Percentiles rank a stretch among this genome's conserved stretches.
Evolutionary conservation across 1,140 invertebrate genomes (phyloP).

Genomic region (Xylocopa sonorina): DNA sequence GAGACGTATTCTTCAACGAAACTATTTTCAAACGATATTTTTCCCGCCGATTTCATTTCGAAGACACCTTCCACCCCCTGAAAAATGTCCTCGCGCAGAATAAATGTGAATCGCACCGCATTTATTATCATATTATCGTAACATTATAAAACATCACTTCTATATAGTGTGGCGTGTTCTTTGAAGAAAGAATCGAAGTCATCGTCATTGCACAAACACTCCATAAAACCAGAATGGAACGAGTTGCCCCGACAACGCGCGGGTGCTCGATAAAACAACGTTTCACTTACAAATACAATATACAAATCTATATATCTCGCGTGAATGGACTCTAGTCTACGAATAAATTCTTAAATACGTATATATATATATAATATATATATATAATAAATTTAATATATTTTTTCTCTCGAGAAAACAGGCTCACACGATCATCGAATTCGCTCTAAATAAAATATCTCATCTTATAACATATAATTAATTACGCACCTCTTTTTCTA

Average conservation of each 20-base stretch:
- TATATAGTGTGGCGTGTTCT: not conserved
- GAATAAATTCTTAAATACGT: not conserved
- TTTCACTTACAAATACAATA: constrained; percentile 13
- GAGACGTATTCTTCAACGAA: too few relatives aligned
- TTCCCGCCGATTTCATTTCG: too few relatives aligned
- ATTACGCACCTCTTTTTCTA: not conserved
- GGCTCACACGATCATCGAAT: not conserved
- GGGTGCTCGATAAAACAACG: not conserved
- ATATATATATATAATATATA: not conserved
- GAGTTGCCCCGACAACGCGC: not conserved
- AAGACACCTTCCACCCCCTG: too few relatives aligned
- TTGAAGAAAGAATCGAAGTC: constrained; percentile 3
- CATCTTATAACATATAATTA: not conserved
- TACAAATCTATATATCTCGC: constrained; percentile 22
- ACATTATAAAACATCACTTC: not conserved
- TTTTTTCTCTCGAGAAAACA: not conserved
- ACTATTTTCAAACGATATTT: too few relatives aligned
- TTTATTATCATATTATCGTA: not conserved
- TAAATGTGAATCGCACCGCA: not conserved
- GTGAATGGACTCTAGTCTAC: constrained; percentile 8
- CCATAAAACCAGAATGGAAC: not conserved
- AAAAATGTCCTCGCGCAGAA: too few relatives aligned
- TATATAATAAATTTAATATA: not conserved
- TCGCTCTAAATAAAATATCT: constrained; percentile 13
- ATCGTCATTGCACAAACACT: constrained; percentile 8